Evolutionary conservation across 2,888 invertebrate genomes (phyloP).

Genomic region (Gibbula magus): DNA sequence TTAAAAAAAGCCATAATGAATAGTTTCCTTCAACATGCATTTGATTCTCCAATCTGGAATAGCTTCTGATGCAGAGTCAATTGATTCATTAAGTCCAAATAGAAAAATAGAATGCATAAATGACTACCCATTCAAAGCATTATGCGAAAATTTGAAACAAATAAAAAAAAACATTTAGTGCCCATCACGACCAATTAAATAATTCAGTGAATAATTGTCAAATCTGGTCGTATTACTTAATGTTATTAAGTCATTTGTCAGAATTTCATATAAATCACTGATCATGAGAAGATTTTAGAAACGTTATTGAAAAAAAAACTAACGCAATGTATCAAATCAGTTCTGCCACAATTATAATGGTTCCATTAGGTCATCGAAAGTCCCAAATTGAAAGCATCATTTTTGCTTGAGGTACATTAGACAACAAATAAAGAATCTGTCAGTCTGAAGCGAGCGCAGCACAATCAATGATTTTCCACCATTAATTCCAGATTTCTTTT

Average conservation of each 20-base stretch:
- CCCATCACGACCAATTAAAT: too few relatives aligned
- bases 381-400: background rate
- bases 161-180: too few relatives aligned
- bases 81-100: too few relatives aligned
- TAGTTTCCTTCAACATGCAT: too few relatives aligned
- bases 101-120: too few relatives aligned
- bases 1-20: too few relatives aligned
- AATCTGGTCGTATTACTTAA: too few relatives aligned
- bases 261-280: background rate
- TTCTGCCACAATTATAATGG: background rate
- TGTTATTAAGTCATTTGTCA: background rate
- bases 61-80: too few relatives aligned
- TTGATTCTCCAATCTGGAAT: too few relatives aligned
- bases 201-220: too few relatives aligned
- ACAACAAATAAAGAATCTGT: slow-evolving; percentile 15
- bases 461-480: slow-evolving; percentile 25
- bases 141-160: too few relatives aligned
- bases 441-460: background rate
- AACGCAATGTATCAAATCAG: background rate
- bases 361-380: background rate
- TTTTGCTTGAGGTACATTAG: slow-evolving; percentile 10
- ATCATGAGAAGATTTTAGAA: background rate
- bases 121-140: too few relatives aligned
- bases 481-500: slow-evolving; percentile 25
- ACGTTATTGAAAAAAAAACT: background rate